A percentile compares a stretch with the other conserved stretches of the same genome.
phyloP scores from a whole-genome alignment of 1,140 invertebrate species.

The Pachyrhynchus sulphureomaculatus region DNA sequence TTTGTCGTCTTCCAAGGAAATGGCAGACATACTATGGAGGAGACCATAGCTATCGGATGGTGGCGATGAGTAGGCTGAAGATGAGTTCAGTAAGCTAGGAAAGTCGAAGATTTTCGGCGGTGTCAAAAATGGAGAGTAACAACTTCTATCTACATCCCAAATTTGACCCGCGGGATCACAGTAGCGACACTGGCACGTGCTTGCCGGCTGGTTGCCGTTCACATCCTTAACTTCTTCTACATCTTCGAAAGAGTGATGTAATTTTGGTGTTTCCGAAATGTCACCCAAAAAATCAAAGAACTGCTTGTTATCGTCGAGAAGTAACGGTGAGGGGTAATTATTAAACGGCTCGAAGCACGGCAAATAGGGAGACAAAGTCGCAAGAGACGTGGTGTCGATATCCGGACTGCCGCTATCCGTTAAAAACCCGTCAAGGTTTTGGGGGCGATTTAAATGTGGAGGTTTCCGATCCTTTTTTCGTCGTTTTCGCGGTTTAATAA shows the following conservation, averaged over 20 bases:
- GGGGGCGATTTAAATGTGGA: constrained; percentile 43
- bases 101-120: constrained; percentile 41
- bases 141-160: constrained; percentile 68
- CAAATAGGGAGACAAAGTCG: not conserved
- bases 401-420: constrained; percentile 53
- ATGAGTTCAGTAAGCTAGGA: constrained; percentile 1
- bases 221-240: constrained; percentile 49
- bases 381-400: constrained; percentile 36
- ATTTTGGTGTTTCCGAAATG: constrained; percentile 43
- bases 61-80: not conserved
- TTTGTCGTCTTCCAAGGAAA: constrained; percentile 34
- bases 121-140: constrained; percentile 56
- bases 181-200: constrained; percentile 74
- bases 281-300: constrained; percentile 19
- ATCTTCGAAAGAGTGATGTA: constrained; percentile 52
- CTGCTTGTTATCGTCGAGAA: constrained; percentile 16
- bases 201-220: constrained; percentile 48
- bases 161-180: constrained; percentile 76
- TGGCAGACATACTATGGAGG: constrained; percentile 28
- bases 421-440: constrained; percentile 50
- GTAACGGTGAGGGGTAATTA: constrained; percentile 36
- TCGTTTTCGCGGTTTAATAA: constrained; percentile 85
- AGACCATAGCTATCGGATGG: constrained; percentile 22
- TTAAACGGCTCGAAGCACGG: constrained; percentile 28
- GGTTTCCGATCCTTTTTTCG: constrained; percentile 86